phyloP scores from a whole-genome alignment of 2,113 vertebrate genomes.

The Zeus faber region DNA sequence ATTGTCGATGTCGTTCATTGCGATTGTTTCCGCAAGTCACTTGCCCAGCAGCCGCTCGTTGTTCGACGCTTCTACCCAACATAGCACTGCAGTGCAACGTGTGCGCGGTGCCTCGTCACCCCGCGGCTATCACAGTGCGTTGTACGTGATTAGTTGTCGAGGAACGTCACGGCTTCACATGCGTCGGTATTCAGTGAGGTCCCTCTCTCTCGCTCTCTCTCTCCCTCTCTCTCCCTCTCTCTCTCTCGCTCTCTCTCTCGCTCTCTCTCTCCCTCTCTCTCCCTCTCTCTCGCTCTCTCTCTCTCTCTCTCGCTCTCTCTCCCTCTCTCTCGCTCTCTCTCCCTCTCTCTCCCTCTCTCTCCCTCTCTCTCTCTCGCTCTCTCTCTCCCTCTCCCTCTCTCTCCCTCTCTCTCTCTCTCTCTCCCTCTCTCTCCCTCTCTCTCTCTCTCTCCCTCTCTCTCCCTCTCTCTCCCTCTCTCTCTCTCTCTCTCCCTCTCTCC shows the following conservation, averaged over 20 bases:
- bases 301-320: slow-evolving; percentile 13
- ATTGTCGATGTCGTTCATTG: too few relatives aligned
- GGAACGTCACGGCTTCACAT: slow-evolving; percentile 33
- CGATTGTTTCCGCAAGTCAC: too few relatives aligned
- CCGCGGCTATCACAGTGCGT: slow-evolving; percentile 55
- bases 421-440: background rate
- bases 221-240: slow-evolving; percentile 17
- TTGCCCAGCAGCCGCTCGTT: too few relatives aligned
- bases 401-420: background rate
- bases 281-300: slow-evolving; percentile 22
- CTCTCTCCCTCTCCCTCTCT: background rate
- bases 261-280: too few relatives aligned
- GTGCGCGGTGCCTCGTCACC: slow-evolving; percentile 41
- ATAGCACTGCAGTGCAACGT: slow-evolving; percentile 64
- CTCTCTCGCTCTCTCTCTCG: too few relatives aligned
- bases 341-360: background rate
- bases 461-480: background rate
- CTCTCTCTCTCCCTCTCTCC: background rate
- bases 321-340: background rate
- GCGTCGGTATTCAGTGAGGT: slow-evolving; percentile 13
- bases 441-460: too few relatives aligned
- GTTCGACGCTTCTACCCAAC: slow-evolving; percentile 57
- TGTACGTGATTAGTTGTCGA: slow-evolving; percentile 52
- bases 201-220: slow-evolving; percentile 14
- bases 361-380: background rate